phyloP scores from a whole-genome alignment of 2,797 vertebrate species.

The Gymnothorax javanicus region DNA sequence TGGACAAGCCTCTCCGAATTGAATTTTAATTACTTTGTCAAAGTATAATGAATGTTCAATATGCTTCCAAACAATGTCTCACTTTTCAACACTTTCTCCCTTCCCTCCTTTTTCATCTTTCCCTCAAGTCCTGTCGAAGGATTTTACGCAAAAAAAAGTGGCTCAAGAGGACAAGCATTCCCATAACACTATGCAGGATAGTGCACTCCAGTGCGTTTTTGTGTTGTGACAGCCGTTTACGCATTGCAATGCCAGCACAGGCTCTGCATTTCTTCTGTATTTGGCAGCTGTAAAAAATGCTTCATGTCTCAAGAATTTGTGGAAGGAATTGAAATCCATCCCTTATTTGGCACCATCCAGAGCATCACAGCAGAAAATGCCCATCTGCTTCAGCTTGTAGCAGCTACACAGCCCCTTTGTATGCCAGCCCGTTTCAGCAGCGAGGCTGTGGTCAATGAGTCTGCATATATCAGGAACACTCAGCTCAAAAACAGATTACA shows the following conservation, averaged over 20 bases:
- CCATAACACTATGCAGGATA: background rate
- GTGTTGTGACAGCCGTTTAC: background rate
- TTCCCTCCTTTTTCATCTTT: background rate
- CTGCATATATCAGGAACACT: background rate
- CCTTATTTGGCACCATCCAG: background rate
- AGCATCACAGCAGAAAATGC: background rate
- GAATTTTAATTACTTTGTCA: constrained; percentile 3
- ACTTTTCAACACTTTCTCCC: background rate
- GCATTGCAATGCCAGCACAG: background rate
- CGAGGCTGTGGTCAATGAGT: background rate
- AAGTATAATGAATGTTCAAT: background rate
- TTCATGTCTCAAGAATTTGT: background rate
- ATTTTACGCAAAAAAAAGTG: background rate
- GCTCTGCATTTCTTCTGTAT: background rate
- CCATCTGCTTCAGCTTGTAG: constrained; percentile 10
- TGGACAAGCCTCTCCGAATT: background rate
- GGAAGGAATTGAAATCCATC: background rate
- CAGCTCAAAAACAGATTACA: background rate
- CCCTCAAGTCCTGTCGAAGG: background rate
- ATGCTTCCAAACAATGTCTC: background rate
- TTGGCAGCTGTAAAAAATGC: background rate
- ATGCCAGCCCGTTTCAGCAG: background rate
- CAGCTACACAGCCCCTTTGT: background rate
- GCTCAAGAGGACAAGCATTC: background rate
- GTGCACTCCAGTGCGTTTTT: background rate